Conservation (phyloP, 2,797 vertebrate genomes). For the Melanotaenia pygmaea region DNA sequence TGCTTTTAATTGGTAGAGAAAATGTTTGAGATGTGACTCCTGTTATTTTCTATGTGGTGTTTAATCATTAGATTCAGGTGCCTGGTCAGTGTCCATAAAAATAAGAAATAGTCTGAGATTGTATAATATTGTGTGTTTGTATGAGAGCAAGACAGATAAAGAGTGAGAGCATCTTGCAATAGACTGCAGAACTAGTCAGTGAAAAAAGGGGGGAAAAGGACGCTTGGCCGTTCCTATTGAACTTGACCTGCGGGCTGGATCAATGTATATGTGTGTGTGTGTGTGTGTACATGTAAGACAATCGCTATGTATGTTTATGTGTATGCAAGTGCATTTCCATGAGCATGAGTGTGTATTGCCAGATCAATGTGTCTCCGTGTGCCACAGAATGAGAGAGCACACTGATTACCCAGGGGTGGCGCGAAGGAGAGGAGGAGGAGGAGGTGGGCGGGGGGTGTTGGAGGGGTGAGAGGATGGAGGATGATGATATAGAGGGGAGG, state of each 20-base stretch:
- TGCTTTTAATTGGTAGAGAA: neutral
- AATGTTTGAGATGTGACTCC: neutral
- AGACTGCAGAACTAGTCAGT: slow-evolving; percentile 67
- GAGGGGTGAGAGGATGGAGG: slow-evolving; percentile 57
- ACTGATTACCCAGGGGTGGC: slow-evolving; percentile 85
- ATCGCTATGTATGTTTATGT: slow-evolving; percentile 31
- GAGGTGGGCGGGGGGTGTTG: slow-evolving; percentile 23
- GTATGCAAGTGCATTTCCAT: slow-evolving; percentile 30
- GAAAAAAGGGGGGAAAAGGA: slow-evolving; percentile 61
- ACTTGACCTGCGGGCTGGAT: slow-evolving; percentile 87
- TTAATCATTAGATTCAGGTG: slow-evolving; percentile 34
- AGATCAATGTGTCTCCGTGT: slow-evolving; percentile 82
- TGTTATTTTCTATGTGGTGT: slow-evolving; percentile 19
- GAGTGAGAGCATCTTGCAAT: slow-evolving; percentile 61
- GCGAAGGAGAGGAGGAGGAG: slow-evolving; percentile 37
- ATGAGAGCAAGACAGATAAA: slow-evolving; percentile 34
- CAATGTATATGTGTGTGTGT: slow-evolving; percentile 72
- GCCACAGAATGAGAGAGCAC: slow-evolving; percentile 84
- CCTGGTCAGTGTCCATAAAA: slow-evolving; percentile 16
- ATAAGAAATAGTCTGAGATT: neutral
- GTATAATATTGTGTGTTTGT: slow-evolving; percentile 30
- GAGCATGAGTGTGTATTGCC: slow-evolving; percentile 56
- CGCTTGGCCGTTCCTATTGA: slow-evolving; percentile 84
- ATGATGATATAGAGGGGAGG: slow-evolving; percentile 62
- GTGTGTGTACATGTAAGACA: slow-evolving; percentile 6